These are phyloP conservation scores for Blastomussa wellsi DNA, from an alignment of 92 coral and sea anemone species.

Conservation along the genomic window DNA sequence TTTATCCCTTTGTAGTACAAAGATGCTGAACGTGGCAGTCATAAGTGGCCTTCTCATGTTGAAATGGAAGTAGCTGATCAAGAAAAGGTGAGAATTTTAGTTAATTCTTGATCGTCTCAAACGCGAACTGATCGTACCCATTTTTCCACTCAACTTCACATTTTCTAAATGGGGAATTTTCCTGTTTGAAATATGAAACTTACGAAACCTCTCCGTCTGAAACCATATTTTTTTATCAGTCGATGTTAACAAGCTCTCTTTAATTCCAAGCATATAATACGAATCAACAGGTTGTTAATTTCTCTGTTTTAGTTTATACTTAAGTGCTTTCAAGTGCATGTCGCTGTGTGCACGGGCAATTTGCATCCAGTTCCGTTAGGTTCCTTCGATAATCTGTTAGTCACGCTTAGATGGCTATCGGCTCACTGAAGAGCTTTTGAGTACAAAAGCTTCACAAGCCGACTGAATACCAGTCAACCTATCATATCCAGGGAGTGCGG, in stretches of 20 bases:
- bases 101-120: too few species aligned
- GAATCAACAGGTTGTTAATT: conserved; percentile 1
- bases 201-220: background rate
- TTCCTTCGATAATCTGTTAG: background rate
- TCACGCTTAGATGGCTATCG: background rate
- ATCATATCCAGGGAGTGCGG: background rate
- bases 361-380: background rate
- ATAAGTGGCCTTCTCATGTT: background rate
- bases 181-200: too few species aligned
- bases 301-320: background rate
- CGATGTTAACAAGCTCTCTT: background rate
- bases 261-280: background rate
- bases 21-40: background rate
- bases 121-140: too few species aligned
- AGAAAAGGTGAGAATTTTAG: background rate
- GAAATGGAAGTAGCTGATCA: background rate
- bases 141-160: too few species aligned
- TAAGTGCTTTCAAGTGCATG: background rate
- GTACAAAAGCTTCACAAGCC: background rate
- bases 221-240: background rate
- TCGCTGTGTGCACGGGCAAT: background rate
- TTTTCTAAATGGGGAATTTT: background rate
- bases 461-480: background rate
- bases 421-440: background rate
- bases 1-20: background rate